Conservation (phyloP, 2,888 invertebrate species). For the Schizaphis graminum region DNA sequence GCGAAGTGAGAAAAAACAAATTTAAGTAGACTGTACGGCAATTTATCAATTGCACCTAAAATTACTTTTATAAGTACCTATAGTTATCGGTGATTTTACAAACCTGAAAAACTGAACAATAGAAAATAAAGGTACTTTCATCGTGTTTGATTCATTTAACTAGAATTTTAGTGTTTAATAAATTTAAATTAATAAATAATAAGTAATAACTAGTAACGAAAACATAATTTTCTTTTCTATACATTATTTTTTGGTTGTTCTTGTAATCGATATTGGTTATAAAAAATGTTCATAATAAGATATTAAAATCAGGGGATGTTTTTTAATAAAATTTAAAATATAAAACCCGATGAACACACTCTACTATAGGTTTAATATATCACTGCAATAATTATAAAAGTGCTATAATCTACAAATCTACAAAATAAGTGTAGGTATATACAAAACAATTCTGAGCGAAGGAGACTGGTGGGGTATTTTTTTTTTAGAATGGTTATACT, state of each 20-base stretch:
- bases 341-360: background rate
- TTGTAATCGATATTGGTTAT: background rate
- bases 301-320: background rate
- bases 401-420: background rate
- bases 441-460: background rate
- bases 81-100: background rate
- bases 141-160: background rate
- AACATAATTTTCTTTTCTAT: background rate
- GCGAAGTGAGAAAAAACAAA: background rate
- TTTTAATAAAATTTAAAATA: background rate
- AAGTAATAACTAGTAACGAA: background rate
- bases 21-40: background rate
- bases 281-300: background rate
- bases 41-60: no score
- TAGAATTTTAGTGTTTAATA: background rate
- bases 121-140: background rate
- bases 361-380: background rate
- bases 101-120: background rate
- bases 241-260: background rate
- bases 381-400: background rate
- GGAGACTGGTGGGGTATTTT: no score
- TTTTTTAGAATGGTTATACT: conserved; percentile 12
- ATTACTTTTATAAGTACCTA: background rate
- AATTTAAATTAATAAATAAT: background rate
- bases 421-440: background rate